These are phyloP conservation scores for Dryomyza anilis DNA, from an alignment of 2,888 invertebrate genomes.

Conservation along the genomic window DNA sequence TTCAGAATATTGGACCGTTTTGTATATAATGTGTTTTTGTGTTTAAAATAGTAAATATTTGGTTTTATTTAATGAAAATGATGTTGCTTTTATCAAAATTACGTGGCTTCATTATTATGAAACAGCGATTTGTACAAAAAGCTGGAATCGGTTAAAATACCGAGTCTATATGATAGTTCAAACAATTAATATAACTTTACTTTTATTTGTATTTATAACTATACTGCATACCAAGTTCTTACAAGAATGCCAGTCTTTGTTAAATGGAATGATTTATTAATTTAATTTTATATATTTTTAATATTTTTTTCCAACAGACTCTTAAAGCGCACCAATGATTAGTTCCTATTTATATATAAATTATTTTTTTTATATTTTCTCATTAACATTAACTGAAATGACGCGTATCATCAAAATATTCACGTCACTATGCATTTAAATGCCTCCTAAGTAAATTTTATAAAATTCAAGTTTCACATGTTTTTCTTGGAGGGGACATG, in stretches of 20 bases:
- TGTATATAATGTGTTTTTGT: slow-evolving; percentile 36
- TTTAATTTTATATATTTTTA: not conserved
- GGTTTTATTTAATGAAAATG: not conserved
- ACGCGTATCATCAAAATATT: too few relatives aligned
- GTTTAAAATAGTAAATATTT: slow-evolving; percentile 7
- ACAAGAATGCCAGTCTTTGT: slow-evolving; percentile 16
- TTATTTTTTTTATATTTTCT: not conserved
- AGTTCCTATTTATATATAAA: not conserved
- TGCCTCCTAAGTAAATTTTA: slow-evolving; percentile 1
- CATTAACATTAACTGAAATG: too few relatives aligned
- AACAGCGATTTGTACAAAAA: not conserved
- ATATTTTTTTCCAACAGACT: not conserved
- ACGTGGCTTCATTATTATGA: too few relatives aligned
- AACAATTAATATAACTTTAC: too few relatives aligned
- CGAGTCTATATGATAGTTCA: too few relatives aligned
- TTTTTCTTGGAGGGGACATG: too few relatives aligned
- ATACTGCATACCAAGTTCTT: slow-evolving; percentile 9
- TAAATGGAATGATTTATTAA: slow-evolving; percentile 17
- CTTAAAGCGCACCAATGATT: not conserved
- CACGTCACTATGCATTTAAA: not conserved
- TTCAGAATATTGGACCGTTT: slow-evolving; percentile 20
- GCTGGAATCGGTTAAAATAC: too few relatives aligned
- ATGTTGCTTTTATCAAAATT: slow-evolving; percentile 1
- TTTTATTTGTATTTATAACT: too few relatives aligned
- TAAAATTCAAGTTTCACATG: too few relatives aligned